Evolutionary conservation across 1,140 invertebrate genomes (phyloP).

Genomic region (Trachelipus rathkii): DNA sequence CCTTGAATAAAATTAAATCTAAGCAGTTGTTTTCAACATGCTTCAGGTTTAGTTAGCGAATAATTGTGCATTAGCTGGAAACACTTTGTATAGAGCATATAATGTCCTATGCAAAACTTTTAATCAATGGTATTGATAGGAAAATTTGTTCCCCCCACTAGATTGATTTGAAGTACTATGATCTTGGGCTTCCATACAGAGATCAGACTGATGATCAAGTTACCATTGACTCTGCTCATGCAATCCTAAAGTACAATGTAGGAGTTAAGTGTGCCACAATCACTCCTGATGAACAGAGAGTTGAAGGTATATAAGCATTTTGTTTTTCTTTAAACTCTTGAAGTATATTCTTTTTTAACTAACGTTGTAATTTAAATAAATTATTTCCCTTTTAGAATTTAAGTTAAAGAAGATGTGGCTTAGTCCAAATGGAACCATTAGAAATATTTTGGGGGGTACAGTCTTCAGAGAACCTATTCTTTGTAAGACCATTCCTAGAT

Average conservation of each 20-base stretch:
- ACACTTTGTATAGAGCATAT: too few species aligned
- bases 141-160: too few species aligned
- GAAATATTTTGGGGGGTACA: slow-evolving; percentile 85
- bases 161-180: slow-evolving; percentile 75
- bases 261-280: slow-evolving; percentile 89
- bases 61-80: too few species aligned
- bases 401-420: slow-evolving; percentile 91
- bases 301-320: slow-evolving; percentile 65
- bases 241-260: slow-evolving; percentile 82
- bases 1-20: too few species aligned
- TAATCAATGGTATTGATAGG: too few species aligned
- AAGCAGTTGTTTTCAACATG: too few species aligned
- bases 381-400: slow-evolving; percentile 78
- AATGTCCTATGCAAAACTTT: too few species aligned
- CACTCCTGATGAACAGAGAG: slow-evolving; percentile 81
- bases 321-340: background rate
- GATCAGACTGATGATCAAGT: slow-evolving; percentile 83
- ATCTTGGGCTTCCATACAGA: slow-evolving; percentile 75
- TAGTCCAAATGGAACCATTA: slow-evolving; percentile 85
- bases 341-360: background rate
- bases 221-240: slow-evolving; percentile 79
- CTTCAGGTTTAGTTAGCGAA: too few species aligned
- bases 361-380: too few species aligned
- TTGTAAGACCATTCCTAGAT: slow-evolving; percentile 78
- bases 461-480: slow-evolving; percentile 87